These are phyloP conservation scores for Phrynocephalus forsythii DNA, from an alignment of 2,797 vertebrate species.

Conservation along the genomic window DNA sequence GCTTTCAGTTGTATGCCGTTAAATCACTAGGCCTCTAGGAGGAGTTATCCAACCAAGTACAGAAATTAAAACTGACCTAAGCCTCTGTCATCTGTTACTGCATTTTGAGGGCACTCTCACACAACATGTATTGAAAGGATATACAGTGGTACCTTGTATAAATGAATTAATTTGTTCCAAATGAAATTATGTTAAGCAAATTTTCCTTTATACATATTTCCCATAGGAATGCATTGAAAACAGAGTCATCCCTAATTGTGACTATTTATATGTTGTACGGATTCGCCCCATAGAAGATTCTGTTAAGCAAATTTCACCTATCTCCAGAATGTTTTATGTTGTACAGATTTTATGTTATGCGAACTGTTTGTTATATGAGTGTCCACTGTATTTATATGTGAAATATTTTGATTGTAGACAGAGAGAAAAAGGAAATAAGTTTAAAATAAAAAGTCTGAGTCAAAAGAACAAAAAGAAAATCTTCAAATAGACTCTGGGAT, in stretches of 20 bases:
- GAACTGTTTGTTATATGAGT: too few relatives aligned
- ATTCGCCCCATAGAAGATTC: too few relatives aligned
- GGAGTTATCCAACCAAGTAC: neutral
- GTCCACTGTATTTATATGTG: neutral
- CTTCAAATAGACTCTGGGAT: neutral
- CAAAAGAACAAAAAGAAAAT: neutral
- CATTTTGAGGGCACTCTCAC: neutral
- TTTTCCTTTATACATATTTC: too few relatives aligned
- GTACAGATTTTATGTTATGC: too few relatives aligned
- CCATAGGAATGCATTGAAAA: too few relatives aligned
- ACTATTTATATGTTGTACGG: too few relatives aligned
- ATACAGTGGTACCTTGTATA: too few relatives aligned
- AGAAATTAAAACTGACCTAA: neutral
- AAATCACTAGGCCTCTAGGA: neutral
- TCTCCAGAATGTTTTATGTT: too few relatives aligned
- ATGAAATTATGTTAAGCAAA: too few relatives aligned
- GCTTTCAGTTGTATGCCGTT: neutral
- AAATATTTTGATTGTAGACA: neutral
- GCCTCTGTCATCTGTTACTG: neutral
- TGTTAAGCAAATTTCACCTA: too few relatives aligned
- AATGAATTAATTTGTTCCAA: too few relatives aligned
- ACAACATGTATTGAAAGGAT: neutral
- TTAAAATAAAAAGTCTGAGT: neutral
- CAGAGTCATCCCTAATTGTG: too few relatives aligned
- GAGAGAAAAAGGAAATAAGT: neutral